Conservation (phyloP, 2,113 vertebrate species). For the Ageneiosus marmoratus region DNA sequence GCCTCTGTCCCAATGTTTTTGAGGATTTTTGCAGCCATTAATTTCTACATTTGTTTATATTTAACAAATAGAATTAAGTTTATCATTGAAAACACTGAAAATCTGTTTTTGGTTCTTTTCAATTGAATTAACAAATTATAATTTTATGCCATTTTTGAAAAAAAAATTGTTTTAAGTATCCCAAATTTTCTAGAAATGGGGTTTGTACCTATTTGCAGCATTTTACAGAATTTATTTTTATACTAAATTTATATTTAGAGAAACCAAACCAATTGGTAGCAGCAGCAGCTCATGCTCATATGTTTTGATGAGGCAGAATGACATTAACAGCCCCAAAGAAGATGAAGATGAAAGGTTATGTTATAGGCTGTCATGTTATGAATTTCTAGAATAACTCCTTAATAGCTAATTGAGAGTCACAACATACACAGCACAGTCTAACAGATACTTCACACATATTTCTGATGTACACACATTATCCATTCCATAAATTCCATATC, state of each 20-base stretch:
- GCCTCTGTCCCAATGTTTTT: no score
- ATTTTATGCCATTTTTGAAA: no score
- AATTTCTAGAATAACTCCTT: not conserved
- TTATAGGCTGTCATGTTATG: not conserved
- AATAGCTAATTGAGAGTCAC: not conserved
- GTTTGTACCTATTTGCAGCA: constrained; percentile 14
- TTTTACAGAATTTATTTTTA: constrained; percentile 9
- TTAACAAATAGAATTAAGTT: no score
- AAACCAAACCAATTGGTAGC: no score
- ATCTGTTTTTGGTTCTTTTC: no score
- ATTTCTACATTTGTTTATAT: no score
- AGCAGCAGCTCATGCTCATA: not conserved
- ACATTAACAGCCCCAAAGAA: not conserved
- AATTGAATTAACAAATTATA: no score
- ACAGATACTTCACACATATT: not conserved
- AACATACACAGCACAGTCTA: not conserved
- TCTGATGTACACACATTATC: not conserved
- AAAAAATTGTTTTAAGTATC: no score
- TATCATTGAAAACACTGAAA: no score
- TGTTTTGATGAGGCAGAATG: not conserved
- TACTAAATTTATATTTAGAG: no score
- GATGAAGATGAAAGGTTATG: not conserved
- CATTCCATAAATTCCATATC: not conserved
- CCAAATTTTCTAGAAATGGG: no score
- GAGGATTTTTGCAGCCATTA: no score